Evolutionary conservation across 2,888 invertebrate species (phyloP).

Genomic region (Eulithis testata): DNA sequence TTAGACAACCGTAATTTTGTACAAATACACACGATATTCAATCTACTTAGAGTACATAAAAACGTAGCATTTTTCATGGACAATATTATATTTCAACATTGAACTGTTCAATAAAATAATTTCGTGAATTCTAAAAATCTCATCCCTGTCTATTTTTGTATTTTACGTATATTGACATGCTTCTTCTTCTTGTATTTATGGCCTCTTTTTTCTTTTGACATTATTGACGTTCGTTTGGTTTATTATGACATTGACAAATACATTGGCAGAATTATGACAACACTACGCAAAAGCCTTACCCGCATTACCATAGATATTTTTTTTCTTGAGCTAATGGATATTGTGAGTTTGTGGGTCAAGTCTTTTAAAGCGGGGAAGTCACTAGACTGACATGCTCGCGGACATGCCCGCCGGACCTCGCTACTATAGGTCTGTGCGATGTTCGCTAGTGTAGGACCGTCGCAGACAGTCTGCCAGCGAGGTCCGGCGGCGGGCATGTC

Average conservation of each 20-base stretch:
- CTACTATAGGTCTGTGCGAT: too few relatives aligned
- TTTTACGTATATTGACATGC: slow-evolving; percentile 55
- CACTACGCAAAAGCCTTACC: too few relatives aligned
- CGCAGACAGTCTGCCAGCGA: too few relatives aligned
- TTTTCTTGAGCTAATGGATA: too few relatives aligned
- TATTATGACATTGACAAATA: slow-evolving; percentile 36
- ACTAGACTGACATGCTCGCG: too few relatives aligned
- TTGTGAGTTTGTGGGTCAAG: too few relatives aligned
- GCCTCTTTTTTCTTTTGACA: slow-evolving; percentile 28
- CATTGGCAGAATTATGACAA: too few relatives aligned
- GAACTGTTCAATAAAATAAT: slow-evolving; percentile 51
- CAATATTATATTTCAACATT: slow-evolving; percentile 51
- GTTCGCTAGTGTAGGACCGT: too few relatives aligned
- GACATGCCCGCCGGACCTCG: too few relatives aligned
- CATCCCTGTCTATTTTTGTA: slow-evolving; percentile 78
- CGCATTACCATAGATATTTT: too few relatives aligned
- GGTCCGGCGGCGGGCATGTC: too few relatives aligned
- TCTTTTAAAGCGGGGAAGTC: too few relatives aligned
- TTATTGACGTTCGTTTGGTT: slow-evolving; percentile 28
- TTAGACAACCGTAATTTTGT: slow-evolving; percentile 62
- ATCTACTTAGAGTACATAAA: slow-evolving; percentile 52
- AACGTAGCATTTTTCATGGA: slow-evolving; percentile 49
- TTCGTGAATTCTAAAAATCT: slow-evolving; percentile 73
- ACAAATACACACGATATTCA: slow-evolving; percentile 54
- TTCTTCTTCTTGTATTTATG: slow-evolving; percentile 34